Percentiles rank a stretch among this genome's conserved stretches.
Evolutionary conservation across 2,113 vertebrate genomes (phyloP).

Genomic region (Anser cygnoides): DNA sequence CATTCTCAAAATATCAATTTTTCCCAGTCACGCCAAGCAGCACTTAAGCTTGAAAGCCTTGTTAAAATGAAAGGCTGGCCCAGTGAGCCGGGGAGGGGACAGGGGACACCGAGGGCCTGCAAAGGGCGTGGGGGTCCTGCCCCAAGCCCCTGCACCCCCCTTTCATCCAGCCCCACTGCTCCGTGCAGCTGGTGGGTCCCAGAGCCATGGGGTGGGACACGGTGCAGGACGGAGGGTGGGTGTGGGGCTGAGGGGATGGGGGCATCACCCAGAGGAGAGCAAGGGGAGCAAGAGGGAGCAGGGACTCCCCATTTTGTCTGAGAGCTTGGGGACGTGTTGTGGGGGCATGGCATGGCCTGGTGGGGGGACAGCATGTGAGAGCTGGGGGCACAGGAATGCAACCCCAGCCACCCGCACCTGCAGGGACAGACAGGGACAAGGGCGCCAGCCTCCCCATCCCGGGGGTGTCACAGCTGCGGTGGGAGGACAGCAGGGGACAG

Average conservation of each 20-base stretch:
- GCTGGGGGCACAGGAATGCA: no score
- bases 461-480: no score
- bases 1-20: conserved; percentile 73
- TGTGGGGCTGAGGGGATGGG: not conserved
- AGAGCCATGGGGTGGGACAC: not conserved
- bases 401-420: not conserved
- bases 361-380: no score
- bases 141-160: not conserved
- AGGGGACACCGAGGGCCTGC: not conserved
- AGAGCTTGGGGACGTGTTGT: no score
- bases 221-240: not conserved
- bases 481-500: no score
- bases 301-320: not conserved
- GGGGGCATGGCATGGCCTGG: no score
- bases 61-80: conserved; percentile 31
- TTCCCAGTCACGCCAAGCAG: conserved; percentile 64
- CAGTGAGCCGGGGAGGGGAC: not conserved
- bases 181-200: not conserved
- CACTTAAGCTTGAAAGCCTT: conserved; percentile 75
- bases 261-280: not conserved
- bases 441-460: no score
- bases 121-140: not conserved
- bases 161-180: no score
- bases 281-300: accelerated
- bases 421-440: not conserved